Evolutionary conservation across 2,113 vertebrate species (phyloP).

Genomic region (Pedionomus torquatus): DNA sequence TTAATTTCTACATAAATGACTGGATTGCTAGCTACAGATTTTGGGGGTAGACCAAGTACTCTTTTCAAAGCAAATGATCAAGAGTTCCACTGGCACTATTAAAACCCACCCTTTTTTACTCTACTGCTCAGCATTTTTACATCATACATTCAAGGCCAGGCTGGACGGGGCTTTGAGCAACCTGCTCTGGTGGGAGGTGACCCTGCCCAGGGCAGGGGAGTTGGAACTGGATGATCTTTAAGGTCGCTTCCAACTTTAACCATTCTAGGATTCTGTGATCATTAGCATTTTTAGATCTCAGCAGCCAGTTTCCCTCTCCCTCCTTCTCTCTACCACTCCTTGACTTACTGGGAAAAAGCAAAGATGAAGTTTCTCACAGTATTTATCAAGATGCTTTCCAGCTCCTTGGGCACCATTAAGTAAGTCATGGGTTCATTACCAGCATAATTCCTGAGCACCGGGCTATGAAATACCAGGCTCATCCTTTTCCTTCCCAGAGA

Average conservation of each 20-base stretch:
- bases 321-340: neutral
- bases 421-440: neutral
- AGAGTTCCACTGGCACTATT: no score
- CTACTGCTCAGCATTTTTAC: neutral
- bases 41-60: neutral
- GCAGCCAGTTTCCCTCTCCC: neutral
- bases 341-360: neutral
- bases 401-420: neutral
- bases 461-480: neutral
- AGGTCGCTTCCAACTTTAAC: no score
- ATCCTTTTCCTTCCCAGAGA: neutral
- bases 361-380: neutral
- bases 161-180: no score
- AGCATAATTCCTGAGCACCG: neutral
- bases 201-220: no score
- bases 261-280: no score
- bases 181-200: no score
- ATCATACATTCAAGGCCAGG: no score
- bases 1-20: neutral
- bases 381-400: neutral
- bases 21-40: neutral
- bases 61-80: neutral
- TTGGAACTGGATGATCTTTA: no score
- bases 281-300: neutral
- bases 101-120: neutral